Base-by-base conservation (phyloP, 92 coral and sea anemone species). In the Pocillopora meandrina region DNA sequence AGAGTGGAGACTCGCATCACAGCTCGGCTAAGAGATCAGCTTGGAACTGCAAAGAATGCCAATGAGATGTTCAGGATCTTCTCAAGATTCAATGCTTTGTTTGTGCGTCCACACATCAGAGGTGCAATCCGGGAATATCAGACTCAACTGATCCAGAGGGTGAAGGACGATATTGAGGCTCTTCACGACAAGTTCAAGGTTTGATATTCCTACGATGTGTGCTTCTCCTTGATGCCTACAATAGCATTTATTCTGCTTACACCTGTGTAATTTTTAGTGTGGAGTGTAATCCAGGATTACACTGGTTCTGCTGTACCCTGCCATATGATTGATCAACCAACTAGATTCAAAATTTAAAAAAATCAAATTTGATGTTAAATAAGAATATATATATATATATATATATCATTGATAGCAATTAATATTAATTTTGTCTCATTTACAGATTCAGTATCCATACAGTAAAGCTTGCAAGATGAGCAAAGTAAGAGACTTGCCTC, bases 71-170 rank as follows among this genome's bases (percentile, higher is more conserved):
- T 96, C 87, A 92, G 99, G 49, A 94, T 96, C 80, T 96, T 96
- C 89, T 94, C 99, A 33, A 90, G 99, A 59, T 96, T 96, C 79
- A 94, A 96, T 91, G 99, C 98, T 20, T 62, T 96, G 95, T 96
- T 94, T 85, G 98, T 96, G 77, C 95, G 98, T 20, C 99, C 99
- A 3, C 99, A 96, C 89, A 96, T 96, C 85, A 79, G 98, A 79
- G 99, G 98, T 64, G 99, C 99, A 2, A 96, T 96, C 83, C 97
- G 99, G 21, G 99, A 96, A 90, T 96, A 96, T 81, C 99, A 96
- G 81, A 96, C 99, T 19, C 99, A 96, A 89, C 92, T 96, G 56
- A 96, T 96, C 68, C 99, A 96, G 72, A 88, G 99, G 55, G 99
- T 96, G 82, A 96, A 96, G 78, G 99, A 96, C 81, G 99, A 96